Conservation (phyloP, 1,140 invertebrate species). For the Galleria mellonella region DNA sequence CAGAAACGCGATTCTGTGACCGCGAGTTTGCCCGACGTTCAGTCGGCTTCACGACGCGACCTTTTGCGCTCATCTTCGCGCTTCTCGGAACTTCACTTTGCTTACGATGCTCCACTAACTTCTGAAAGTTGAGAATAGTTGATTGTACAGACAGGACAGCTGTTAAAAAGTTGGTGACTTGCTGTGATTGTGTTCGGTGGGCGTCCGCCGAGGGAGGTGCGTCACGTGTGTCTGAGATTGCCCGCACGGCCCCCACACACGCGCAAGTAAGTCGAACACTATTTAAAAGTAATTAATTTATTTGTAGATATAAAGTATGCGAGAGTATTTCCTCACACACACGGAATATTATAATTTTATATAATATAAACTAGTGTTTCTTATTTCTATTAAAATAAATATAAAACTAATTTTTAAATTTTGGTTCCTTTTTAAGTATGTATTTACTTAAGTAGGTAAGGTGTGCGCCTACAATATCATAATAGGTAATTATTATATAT, state of each 20-base stretch:
- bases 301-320: too few relatives aligned
- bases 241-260: slow-evolving; percentile 47
- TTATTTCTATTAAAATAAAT: too few relatives aligned
- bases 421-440: too few relatives aligned
- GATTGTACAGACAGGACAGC: not conserved
- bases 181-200: slow-evolving; percentile 9
- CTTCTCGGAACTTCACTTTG: slow-evolving; percentile 30
- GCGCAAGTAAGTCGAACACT: slow-evolving; percentile 50
- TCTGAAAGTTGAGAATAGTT: slow-evolving; percentile 7
- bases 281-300: slow-evolving; percentile 3
- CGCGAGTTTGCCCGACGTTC: slow-evolving; percentile 25
- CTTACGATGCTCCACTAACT: slow-evolving; percentile 24
- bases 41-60: slow-evolving; percentile 61
- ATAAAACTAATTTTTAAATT: too few relatives aligned
- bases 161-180: not conserved
- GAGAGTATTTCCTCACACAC: too few relatives aligned
- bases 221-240: slow-evolving; percentile 14
- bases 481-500: too few relatives aligned
- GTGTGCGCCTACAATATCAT: too few relatives aligned
- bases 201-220: slow-evolving; percentile 10
- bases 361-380: too few relatives aligned
- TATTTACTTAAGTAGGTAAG: too few relatives aligned
- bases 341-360: too few relatives aligned
- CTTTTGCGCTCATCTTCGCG: slow-evolving; percentile 44
- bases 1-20: slow-evolving; percentile 10